Base-by-base conservation (phyloP, 2,113 vertebrate genomes). In the Scalopus aquaticus region DNA sequence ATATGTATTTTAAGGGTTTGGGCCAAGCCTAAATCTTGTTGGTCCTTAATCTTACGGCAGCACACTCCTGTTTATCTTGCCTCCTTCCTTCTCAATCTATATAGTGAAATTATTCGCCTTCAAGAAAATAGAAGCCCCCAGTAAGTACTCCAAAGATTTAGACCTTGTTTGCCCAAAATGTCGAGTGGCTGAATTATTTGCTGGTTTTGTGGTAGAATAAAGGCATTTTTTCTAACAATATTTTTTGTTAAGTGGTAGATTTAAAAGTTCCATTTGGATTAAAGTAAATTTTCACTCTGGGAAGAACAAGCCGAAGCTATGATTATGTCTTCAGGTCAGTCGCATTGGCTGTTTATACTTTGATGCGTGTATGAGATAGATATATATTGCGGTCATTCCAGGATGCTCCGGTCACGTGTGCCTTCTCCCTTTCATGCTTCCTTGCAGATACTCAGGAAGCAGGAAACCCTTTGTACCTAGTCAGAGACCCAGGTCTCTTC, bases 41-140 rank as follows among this genome's bases (percentile, higher is more conserved):
- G 76, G 44, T 65, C 1, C 2, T 64, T 74, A 8, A 78, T 78
- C 35, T 77, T 65, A n/a, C 0, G 37, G 39, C 9, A 13, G 10
- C n/a, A 16, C 13, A 0, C 9, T 12, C 3, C 11, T 0, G 0
- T 70, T 42, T 26, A 2, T 67, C 79, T 69, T 35, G 19, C 73
- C 30, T 32, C 22, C 56, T 6, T 24, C 4, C 2, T 80, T 6
- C n/a, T 58, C 0, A 17, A 4, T 70, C 87, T 54, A 0, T 76
- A 11, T 26, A 54, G n/a, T 20, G 30, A 60, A 44, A 73, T 24
- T 77, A 64, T 17, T 30, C 37, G 4, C 12, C 42, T 64, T 46
- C 16, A 56, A 1, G 49, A 83, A 89, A 76, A 67, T 67, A n/a
- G 26, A 73, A 78, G n/a, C 24, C 42, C 42, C 46, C 49, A 13